phyloP scores from a whole-genome alignment of 1,140 invertebrate species.

The Drosophila truncata region DNA sequence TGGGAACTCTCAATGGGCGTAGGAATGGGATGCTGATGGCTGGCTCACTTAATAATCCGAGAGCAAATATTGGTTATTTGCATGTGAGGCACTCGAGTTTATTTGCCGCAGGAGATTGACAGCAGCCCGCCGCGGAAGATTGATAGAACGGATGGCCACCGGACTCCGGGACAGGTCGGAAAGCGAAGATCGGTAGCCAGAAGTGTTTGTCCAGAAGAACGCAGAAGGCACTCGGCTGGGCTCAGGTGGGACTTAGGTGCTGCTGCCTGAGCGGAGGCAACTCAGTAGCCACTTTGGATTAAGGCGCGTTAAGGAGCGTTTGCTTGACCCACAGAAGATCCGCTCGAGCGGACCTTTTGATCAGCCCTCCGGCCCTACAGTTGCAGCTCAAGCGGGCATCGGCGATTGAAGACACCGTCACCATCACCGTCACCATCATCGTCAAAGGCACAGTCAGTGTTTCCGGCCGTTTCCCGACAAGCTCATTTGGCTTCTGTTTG shows the following conservation, averaged over 20 bases:
- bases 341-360: slow-evolving; percentile 70
- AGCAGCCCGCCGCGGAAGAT: slow-evolving; percentile 61
- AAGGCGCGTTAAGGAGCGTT: slow-evolving; percentile 60
- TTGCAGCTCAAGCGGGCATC: slow-evolving; percentile 68
- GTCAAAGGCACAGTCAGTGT: slow-evolving; percentile 20
- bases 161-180: slow-evolving; percentile 13
- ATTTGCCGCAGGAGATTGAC: slow-evolving; percentile 82
- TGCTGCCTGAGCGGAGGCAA: slow-evolving; percentile 52
- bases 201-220: slow-evolving; percentile 70
- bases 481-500: slow-evolving; percentile 84
- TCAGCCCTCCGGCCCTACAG: slow-evolving; percentile 67
- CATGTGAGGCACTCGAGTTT: slow-evolving; percentile 76
- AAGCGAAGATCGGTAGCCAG: slow-evolving; percentile 63
- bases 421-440: background rate
- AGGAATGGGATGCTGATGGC: slow-evolving; percentile 62
- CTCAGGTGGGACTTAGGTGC: slow-evolving; percentile 26
- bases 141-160: slow-evolving; percentile 53
- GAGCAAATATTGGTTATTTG: slow-evolving; percentile 79
- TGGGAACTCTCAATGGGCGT: slow-evolving; percentile 41
- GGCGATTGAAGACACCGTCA: slow-evolving; percentile 64
- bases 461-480: slow-evolving; percentile 64
- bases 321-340: slow-evolving; percentile 74
- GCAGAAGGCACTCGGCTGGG: slow-evolving; percentile 35
- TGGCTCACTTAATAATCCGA: slow-evolving; percentile 81
- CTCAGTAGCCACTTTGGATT: slow-evolving; percentile 82